These are phyloP conservation scores for Nycticorax nycticorax DNA, from an alignment of 2,113 vertebrate species.

Conservation along the genomic window DNA sequence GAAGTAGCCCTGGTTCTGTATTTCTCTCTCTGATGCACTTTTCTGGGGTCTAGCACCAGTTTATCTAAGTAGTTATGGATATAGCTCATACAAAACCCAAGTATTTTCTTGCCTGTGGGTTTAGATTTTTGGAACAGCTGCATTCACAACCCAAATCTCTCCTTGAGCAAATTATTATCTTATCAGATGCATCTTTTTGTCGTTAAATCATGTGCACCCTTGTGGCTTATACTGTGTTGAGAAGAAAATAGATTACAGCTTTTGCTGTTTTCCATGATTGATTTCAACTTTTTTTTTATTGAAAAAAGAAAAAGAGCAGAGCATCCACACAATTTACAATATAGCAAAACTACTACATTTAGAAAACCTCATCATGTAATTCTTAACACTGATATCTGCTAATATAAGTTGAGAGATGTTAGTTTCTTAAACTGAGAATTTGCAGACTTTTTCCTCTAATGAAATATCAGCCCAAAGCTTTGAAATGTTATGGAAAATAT, in stretches of 20 bases:
- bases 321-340: background rate
- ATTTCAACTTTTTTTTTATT: background rate
- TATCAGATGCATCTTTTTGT: constrained; percentile 52
- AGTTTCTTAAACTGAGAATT: background rate
- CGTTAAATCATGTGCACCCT: constrained; percentile 52
- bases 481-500: background rate
- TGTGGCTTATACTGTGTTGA: background rate
- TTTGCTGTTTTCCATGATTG: background rate
- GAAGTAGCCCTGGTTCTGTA: background rate
- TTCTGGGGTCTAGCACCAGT: background rate
- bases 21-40: background rate
- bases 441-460: background rate
- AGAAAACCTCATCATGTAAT: background rate
- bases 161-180: constrained; percentile 53
- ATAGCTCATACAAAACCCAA: background rate
- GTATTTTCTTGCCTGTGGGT: constrained; percentile 49
- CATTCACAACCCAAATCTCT: background rate
- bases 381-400: too few species aligned
- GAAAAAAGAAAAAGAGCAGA: background rate
- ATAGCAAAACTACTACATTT: background rate
- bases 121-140: constrained; percentile 60
- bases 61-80: background rate
- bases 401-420: too few species aligned
- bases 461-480: background rate
- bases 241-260: constrained; percentile 5